Evolutionary conservation across 2,888 invertebrate species (phyloP).

Genomic region (Auanema freiburgensis): DNA sequence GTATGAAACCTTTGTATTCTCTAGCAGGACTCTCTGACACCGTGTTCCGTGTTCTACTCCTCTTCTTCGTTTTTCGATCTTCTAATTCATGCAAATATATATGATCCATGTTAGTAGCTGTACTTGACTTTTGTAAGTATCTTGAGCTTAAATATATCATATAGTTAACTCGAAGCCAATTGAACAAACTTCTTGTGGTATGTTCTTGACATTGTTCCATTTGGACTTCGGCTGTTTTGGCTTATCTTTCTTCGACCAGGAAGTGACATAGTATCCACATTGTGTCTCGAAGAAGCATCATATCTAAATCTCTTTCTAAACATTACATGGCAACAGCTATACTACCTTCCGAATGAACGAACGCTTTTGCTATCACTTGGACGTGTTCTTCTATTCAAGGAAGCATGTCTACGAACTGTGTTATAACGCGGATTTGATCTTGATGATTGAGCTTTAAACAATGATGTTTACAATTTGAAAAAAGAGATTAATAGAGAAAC

Average conservation of each 20-base stretch:
- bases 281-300: constrained; percentile 19
- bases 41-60: constrained; percentile 34
- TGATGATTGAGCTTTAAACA: constrained; percentile 53
- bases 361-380: constrained; percentile 57
- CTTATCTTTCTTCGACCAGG: constrained; percentile 51
- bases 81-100: constrained; percentile 34
- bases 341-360: constrained; percentile 46
- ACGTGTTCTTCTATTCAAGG: constrained; percentile 40
- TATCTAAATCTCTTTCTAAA: neutral
- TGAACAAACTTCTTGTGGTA: constrained; percentile 32
- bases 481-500: constrained; percentile 19
- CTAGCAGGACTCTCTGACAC: constrained; percentile 47
- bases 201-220: constrained; percentile 41
- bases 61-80: constrained; percentile 25
- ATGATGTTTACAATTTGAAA: neutral
- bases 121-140: constrained; percentile 48
- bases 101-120: constrained; percentile 48
- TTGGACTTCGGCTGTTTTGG: constrained; percentile 40
- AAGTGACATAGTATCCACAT: constrained; percentile 57
- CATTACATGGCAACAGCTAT: too few species aligned
- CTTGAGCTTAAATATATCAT: neutral
- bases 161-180: constrained; percentile 9
- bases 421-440: constrained; percentile 57
- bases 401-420: constrained; percentile 55
- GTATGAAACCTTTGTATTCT: constrained; percentile 37